phyloP scores from a whole-genome alignment of 2,797 vertebrate species.

The Catamblyrhynchus diadema region DNA sequence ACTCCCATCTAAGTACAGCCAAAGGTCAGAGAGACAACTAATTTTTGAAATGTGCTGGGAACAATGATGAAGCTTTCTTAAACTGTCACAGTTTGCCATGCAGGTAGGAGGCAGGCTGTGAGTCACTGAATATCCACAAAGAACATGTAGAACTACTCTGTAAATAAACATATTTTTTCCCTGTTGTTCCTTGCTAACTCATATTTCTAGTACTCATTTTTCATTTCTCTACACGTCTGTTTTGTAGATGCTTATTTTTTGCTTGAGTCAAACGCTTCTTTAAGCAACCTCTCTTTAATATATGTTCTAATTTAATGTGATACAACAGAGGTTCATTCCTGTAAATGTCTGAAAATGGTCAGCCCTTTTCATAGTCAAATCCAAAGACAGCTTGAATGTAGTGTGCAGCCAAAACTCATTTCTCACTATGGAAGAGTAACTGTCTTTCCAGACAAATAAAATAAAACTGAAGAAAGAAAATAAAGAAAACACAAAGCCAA shows the following conservation, averaged over 20 bases:
- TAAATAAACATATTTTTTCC: background rate
- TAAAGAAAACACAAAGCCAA: background rate
- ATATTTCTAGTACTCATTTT: background rate
- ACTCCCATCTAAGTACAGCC: background rate
- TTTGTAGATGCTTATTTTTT: background rate
- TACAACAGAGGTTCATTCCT: background rate
- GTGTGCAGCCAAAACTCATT: background rate
- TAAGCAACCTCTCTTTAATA: background rate
- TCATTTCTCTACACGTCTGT: background rate
- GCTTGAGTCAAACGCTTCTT: background rate
- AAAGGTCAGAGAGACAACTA: background rate
- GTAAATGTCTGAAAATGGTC: background rate
- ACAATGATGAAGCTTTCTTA: background rate
- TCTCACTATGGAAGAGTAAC: background rate
- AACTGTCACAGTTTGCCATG: background rate
- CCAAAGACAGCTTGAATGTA: background rate
- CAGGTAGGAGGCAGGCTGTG: background rate
- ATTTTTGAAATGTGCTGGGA: background rate
- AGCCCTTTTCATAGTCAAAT: background rate
- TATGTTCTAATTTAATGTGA: background rate
- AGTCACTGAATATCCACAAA: background rate
- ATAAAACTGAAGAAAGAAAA: constrained; percentile 16
- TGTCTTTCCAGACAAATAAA: background rate
- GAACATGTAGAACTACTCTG: background rate
- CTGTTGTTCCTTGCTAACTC: background rate